A percentile compares a stretch with the other conserved stretches of the same genome.
Evolutionary conservation across 1,140 invertebrate genomes (phyloP).

Genomic region (Nasonia giraulti): DNA sequence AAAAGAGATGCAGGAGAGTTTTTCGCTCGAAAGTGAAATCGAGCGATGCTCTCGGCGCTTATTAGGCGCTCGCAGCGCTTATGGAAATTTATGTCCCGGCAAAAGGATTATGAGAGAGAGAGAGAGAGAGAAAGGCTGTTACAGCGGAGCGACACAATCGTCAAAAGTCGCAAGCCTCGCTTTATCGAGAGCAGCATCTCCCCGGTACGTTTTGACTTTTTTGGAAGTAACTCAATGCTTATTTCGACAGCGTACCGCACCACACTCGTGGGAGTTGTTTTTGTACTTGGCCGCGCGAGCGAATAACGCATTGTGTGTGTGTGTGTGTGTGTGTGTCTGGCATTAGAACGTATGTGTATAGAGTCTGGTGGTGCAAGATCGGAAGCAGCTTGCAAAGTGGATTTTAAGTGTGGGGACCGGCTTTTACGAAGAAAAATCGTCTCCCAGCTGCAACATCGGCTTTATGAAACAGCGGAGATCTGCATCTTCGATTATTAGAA

Average conservation of each 20-base stretch:
- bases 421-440: neutral
- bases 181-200: neutral
- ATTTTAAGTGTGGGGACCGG: constrained; percentile 3
- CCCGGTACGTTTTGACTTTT: neutral
- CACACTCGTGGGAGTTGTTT: neutral
- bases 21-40: constrained; percentile 5
- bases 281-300: neutral
- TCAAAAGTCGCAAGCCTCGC: neutral
- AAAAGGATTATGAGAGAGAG: neutral
- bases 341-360: no score
- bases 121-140: neutral
- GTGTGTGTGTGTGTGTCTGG: no score
- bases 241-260: neutral
- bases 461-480: neutral
- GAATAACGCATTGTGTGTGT: neutral
- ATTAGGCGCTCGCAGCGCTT: neutral
- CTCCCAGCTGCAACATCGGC: no score
- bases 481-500: neutral
- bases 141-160: neutral
- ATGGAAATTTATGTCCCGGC: neutral
- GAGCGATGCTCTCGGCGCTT: neutral
- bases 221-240: neutral
- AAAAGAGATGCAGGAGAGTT: neutral
- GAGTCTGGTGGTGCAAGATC: neutral
- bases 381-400: constrained; percentile 5